Conservation (phyloP, 2,888 invertebrate genomes). For the Drosophila nr. fundita region DNA sequence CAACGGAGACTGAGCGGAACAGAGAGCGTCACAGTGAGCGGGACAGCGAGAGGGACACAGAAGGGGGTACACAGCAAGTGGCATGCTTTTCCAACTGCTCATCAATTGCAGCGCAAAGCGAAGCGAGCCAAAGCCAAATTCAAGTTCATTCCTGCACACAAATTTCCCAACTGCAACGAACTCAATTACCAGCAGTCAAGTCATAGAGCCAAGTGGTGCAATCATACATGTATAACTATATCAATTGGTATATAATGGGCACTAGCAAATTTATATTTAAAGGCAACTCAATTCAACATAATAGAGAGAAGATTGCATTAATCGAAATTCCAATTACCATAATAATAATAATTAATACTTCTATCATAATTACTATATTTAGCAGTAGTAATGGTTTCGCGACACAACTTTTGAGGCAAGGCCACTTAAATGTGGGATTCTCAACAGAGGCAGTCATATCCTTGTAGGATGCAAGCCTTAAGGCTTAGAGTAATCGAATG, state of each 20-base stretch:
- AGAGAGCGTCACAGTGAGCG: neutral
- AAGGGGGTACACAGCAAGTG: slow-evolving; percentile 19
- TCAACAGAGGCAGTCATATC: neutral
- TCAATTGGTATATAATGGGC: neutral
- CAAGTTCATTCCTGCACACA: slow-evolving; percentile 68
- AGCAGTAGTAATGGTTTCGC: neutral
- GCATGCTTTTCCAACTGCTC: neutral
- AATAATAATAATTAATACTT: too few species aligned
- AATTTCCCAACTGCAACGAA: slow-evolving; percentile 56
- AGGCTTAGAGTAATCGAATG: neutral
- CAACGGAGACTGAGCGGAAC: neutral
- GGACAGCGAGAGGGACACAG: neutral
- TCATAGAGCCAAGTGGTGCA: neutral
- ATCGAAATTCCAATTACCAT: too few species aligned
- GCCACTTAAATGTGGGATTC: too few species aligned
- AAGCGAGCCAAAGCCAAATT: slow-evolving; percentile 44
- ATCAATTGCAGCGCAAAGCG: slow-evolving; percentile 1
- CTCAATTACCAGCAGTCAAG: slow-evolving; percentile 32
- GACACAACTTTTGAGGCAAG: too few species aligned
- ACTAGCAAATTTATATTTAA: neutral
- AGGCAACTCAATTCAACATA: neutral
- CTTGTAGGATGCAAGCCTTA: neutral
- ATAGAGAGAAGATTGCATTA: neutral
- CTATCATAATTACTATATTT: neutral
- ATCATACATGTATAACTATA: neutral